phyloP scores from a whole-genome alignment of 2,888 invertebrate genomes.

The Agriopis aurantiaria region DNA sequence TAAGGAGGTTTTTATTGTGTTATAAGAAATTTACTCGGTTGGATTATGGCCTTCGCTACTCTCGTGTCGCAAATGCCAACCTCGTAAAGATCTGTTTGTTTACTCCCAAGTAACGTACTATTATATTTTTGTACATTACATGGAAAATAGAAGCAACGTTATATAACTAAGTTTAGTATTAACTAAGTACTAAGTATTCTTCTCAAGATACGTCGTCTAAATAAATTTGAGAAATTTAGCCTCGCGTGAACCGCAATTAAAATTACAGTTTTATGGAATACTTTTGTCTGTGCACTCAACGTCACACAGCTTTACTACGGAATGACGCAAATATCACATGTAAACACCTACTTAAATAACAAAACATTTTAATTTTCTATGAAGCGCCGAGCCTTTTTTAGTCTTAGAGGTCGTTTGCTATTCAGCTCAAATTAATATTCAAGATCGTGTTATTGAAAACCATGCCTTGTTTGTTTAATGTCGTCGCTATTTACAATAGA shows the following conservation, averaged over 20 bases:
- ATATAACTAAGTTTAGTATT: too few species aligned
- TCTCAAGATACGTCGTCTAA: conserved; percentile 14
- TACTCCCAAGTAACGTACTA: too few species aligned
- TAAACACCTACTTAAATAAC: conserved; percentile 17
- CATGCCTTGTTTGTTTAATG: conserved; percentile 5
- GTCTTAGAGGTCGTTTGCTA: conserved; percentile 1
- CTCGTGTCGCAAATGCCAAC: too few species aligned
- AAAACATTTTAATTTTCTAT: conserved; percentile 25
- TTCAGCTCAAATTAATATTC: conserved; percentile 19
- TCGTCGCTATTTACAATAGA: conserved; percentile 8
- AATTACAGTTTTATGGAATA: conserved; percentile 41
- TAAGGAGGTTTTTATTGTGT: too few species aligned
- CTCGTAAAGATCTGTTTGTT: too few species aligned
- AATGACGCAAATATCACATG: conserved; percentile 34
- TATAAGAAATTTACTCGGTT: too few species aligned
- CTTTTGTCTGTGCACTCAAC: conserved; percentile 6
- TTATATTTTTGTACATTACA: too few species aligned
- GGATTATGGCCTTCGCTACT: too few species aligned
- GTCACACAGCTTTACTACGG: conserved; percentile 17
- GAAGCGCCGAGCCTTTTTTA: conserved; percentile 18
- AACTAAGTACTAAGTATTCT: conserved; percentile 12
- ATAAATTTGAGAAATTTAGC: conserved; percentile 33
- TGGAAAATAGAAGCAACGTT: too few species aligned
- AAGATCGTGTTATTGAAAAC: conserved; percentile 17
- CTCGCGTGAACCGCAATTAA: conserved; percentile 47